Evolutionary conservation across 2,797 vertebrate genomes (phyloP), one percentile per base, ranked within the genome.

Genomic region (Melanotaenia boesemani): DNA sequence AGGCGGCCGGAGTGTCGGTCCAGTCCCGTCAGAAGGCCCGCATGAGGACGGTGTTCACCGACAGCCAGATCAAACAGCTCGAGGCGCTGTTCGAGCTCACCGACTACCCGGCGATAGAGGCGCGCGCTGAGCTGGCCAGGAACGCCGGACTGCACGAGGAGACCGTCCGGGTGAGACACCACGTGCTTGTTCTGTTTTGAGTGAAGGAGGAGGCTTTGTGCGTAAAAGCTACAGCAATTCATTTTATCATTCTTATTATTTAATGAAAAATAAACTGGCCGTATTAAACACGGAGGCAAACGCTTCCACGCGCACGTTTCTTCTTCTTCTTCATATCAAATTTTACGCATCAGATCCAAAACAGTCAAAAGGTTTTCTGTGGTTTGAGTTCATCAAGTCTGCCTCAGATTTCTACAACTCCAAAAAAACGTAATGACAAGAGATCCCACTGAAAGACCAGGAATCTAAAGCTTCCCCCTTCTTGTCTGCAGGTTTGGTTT

Each of bases 21-120:
- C 87, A 72, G 63, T 48, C 44, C 11, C 79, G 86, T 4, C 90
- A 86, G 50, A 89, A 80, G 70, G 26, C 73, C 74, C 85, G 94
- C 69, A 72, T 89, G 71, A 76, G 95, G 63, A 95, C 94, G 1
- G 92, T 94, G 34, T 95, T 95, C 85, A 94, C 91, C 1, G 90
- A 92, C 32, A 30, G 26, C 2, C 94, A 95, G 86, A 88, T 69
- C 9, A 79, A 74, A 39, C 80, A 83, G 28, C 88, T 95, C 11
- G 94, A 95, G 76, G 84, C 78, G 6, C 89, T 94, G 68, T 95
- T 94, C 72, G 55, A 65, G 11, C 1, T 72, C 65, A 92, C 85
- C 0, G 84, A 93, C 67, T 94, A 94, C 56, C 94, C 94, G 2
- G 15, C 68, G 6, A 69, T 48, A 52, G 90, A 93, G 55, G 81